Base-by-base conservation (phyloP, 1,140 invertebrate species). In the Temnothorax curvispinosus region DNA sequence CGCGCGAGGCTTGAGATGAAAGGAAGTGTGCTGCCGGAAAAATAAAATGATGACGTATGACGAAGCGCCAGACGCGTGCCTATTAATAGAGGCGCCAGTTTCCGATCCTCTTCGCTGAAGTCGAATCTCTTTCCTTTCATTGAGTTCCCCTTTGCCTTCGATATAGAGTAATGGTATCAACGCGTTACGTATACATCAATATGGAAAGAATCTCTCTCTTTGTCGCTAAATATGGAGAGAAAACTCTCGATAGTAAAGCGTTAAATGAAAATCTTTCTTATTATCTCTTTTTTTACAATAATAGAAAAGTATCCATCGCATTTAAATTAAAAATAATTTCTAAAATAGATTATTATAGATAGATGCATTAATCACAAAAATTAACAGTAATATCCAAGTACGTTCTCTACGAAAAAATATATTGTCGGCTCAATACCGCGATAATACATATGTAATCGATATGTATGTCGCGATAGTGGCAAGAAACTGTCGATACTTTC, bases 41-140 rank as follows among this genome's bases (percentile, higher is more conserved):
- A 89, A 91, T 91, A 91, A 91, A 91, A 91, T 72, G 71, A 89
- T 84, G 85, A 87, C 86, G 74, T 54, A 89, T 82, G 85, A 85
- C 85, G 58, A 76, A 50, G 38, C 38, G 78, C 60, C 88, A 52
- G 86, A 81, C 75, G 67, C 60, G 2, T 18, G 58, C 21, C 76
- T 90, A 91, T 87, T 91, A 89, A 89, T 87, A 89, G 71, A 87
- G 62, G 27, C 81, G 72, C 71, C 71, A 47, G 47, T 60, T 54
- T 52, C 41, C 54, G 44, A 74, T 44, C 11, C 86, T 69, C n/a
- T 9, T 35, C 15, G n/a, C 27, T 32, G n/a, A 7, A 18, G 11
- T 41, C 27, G 27, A 27, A 27, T 38, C 41, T 27, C n/a, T 56
- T 58, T 77, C 74, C 41, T 78, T 65, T 65, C 35, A 50, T 60